Percentiles rank a stretch among this genome's conserved stretches.
phyloP scores from a whole-genome alignment of 2,888 invertebrate genomes.

The Smittia sp. region DNA sequence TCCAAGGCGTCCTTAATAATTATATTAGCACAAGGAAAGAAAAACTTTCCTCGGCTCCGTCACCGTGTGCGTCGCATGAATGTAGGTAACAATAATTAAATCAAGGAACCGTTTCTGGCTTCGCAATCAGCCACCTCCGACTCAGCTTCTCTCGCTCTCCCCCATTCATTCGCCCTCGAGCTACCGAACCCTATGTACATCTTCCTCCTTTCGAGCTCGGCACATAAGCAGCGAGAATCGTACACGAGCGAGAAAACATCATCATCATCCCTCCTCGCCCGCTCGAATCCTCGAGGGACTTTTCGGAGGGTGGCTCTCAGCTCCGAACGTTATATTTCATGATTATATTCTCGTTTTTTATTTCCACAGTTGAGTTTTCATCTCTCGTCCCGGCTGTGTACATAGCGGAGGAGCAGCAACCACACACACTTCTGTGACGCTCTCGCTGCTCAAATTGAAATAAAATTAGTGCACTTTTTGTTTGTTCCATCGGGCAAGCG shows the following conservation, averaged over 20 bases:
- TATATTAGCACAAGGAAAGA: too few relatives aligned
- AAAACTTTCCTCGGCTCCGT: too few relatives aligned
- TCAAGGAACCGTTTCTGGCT: constrained; percentile 27
- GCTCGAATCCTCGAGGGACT: neutral
- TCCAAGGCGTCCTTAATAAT: too few relatives aligned
- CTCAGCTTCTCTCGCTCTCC: neutral
- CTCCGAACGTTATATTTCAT: neutral
- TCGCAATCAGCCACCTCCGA: constrained; percentile 18
- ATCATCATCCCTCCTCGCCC: neutral
- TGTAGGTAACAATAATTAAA: constrained; percentile 22
- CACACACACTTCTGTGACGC: neutral
- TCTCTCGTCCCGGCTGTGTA: neutral
- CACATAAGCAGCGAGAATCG: neutral
- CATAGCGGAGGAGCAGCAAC: neutral
- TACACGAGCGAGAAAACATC: constrained; percentile 23
- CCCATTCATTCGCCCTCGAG: constrained; percentile 14
- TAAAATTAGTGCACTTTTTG: neutral
- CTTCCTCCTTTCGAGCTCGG: neutral
- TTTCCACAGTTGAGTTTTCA: constrained; percentile 8
- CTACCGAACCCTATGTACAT: neutral
- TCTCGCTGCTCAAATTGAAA: neutral
- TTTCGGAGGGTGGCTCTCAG: neutral
- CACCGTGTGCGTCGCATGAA: neutral
- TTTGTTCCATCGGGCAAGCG: neutral
- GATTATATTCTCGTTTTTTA: neutral